These are phyloP conservation scores for Corythaeola cristata DNA, from an alignment of 2,113 vertebrate genomes.

Conservation along the genomic window DNA sequence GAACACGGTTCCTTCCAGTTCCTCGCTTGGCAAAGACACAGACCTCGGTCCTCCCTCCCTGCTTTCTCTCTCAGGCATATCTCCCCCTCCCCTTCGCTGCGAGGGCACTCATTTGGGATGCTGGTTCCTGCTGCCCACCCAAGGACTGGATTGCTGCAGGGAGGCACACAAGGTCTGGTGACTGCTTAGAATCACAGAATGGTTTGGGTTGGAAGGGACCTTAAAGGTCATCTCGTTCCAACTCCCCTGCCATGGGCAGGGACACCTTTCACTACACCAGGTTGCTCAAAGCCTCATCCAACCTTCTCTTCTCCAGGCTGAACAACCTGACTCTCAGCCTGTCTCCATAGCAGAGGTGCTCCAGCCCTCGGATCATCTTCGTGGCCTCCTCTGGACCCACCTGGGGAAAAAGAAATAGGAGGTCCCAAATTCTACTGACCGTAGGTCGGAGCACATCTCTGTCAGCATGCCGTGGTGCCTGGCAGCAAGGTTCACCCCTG, in stretches of 20 bases:
- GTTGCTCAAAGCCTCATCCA: too few species aligned
- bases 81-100: background rate
- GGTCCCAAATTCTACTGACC: fast-evolving
- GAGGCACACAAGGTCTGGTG: background rate
- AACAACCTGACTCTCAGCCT: too few species aligned
- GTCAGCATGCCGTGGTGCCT: background rate
- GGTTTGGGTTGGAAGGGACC: too few species aligned
- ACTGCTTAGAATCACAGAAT: too few species aligned
- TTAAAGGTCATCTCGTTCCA: too few species aligned
- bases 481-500: background rate
- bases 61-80: background rate
- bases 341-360: too few species aligned
- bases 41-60: background rate
- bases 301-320: too few species aligned
- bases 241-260: too few species aligned
- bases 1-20: background rate
- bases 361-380: too few species aligned
- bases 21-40: background rate
- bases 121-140: background rate
- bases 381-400: too few species aligned
- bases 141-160: fast-evolving
- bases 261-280: too few species aligned
- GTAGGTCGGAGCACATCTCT: background rate
- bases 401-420: background rate
- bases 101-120: fast-evolving